Conservation (phyloP, 2,888 invertebrate species). For the Dexiosoma caninum region DNA sequence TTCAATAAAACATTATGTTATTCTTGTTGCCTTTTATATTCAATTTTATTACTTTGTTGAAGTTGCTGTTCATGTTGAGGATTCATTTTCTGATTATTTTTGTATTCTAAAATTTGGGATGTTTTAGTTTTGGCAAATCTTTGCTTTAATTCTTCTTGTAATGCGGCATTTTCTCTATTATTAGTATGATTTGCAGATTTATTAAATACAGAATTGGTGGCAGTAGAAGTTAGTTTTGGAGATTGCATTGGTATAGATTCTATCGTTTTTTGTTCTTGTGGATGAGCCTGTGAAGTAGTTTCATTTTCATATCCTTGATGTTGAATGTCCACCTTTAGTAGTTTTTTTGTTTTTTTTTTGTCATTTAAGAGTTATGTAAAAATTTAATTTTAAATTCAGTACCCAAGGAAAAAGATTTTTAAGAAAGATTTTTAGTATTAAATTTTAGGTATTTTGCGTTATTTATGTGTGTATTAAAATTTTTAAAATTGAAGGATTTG, state of each 20-base stretch:
- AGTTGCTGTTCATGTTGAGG: conserved; percentile 30
- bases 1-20: conserved; percentile 44
- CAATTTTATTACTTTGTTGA: conserved; percentile 38
- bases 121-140: conserved; percentile 45
- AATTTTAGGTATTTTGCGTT: conserved; percentile 35
- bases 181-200: conserved; percentile 39
- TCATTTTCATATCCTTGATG: conserved; percentile 55
- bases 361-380: conserved; percentile 1
- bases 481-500: too few species aligned
- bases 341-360: conserved; percentile 13
- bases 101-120: conserved; percentile 32
- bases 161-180: conserved; percentile 61
- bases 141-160: conserved; percentile 61
- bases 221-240: conserved; percentile 22
- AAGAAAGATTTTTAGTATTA: conserved; percentile 47
- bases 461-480: conserved; percentile 36
- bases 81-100: conserved; percentile 34
- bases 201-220: conserved; percentile 12
- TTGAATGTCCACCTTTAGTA: conserved; percentile 52
- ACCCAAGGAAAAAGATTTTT: conserved; percentile 62
- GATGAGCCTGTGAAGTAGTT: conserved; percentile 36
- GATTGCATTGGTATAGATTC: conserved; percentile 19
- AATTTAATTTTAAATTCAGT: conserved; percentile 36
- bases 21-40: conserved; percentile 49
- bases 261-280: conserved; percentile 34